Base-by-base conservation (phyloP, 2,888 invertebrate species). In the Mesochorus sp. region DNA sequence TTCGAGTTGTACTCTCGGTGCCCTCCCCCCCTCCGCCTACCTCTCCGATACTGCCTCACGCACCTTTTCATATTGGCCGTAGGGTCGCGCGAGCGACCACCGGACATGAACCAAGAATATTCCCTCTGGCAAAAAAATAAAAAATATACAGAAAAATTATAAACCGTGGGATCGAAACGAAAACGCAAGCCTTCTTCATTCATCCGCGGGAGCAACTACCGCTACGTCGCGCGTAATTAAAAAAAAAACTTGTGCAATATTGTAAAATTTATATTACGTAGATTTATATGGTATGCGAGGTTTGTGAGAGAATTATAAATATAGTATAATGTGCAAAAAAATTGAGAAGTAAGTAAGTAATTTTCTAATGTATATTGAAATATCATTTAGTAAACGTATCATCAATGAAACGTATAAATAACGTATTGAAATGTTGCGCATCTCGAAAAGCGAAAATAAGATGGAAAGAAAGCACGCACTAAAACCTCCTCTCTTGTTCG, bases 401-500 rank as follows among this genome's bases (percentile, higher is more conserved):
- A n/a, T n/a, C n/a, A n/a, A n/a, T n/a, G n/a, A n/a, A n/a, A n/a
- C n/a, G n/a, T n/a, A n/a, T n/a, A n/a, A n/a, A n/a, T n/a, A n/a
- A n/a, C n/a, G n/a, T n/a, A n/a, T n/a, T n/a, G n/a, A n/a, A n/a
- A 26, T 2, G 12, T 8, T 6, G 26, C n/a, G 12, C 8, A 19
- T 8, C 14, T 14, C 0, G 1, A 14, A 28, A 31, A 12, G 5
- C 0, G 6, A 0, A 8, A 14, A 53, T 14, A 14, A 37, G n/a
- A 0, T 0, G 34, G 10, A n/a, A 19, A 49, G 17, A 17, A 55
- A 24, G 34, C 28, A 6, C 12, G 6, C 12, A 5, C 24, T 21
- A 47, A 47, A 44, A 53, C 74, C 70, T 80, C 59, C 77, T 80
- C 76, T 84, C 64, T 76, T 61, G 51, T 10, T 19, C n/a, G 31